These are phyloP conservation scores for Anhinga rufa DNA, from an alignment of 2,113 vertebrate genomes.

Conservation along the genomic window DNA sequence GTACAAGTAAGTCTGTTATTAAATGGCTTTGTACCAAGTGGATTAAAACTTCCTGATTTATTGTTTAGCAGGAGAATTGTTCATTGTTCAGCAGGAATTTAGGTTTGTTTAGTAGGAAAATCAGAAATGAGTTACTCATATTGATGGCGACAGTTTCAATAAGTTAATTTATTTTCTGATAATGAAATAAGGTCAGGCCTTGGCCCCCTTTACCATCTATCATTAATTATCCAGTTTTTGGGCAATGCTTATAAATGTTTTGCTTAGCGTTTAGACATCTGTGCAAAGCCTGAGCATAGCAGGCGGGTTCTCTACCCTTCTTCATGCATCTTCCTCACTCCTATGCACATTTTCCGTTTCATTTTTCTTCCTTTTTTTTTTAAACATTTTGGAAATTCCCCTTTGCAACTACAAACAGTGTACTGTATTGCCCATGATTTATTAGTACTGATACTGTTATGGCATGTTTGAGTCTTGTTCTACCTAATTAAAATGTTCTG, in stretches of 20 bases:
- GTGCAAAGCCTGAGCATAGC: background rate
- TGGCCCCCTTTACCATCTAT: background rate
- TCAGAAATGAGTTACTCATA: conserved; percentile 18
- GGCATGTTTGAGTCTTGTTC: background rate
- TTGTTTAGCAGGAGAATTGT: conserved; percentile 37
- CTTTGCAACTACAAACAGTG: background rate
- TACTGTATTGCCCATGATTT: background rate
- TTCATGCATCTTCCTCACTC: background rate
- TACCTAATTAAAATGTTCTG: background rate
- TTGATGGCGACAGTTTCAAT: conserved; percentile 15
- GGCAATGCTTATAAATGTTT: background rate
- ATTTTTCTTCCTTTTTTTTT: background rate
- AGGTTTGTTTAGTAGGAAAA: conserved; percentile 28
- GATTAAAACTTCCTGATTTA: conserved; percentile 49
- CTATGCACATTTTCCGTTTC: accelerated
- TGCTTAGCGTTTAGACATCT: background rate
- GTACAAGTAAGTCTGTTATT: conserved; percentile 13
- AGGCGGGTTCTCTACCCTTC: background rate
- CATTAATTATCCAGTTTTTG: background rate
- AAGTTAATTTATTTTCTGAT: conserved; percentile 13
- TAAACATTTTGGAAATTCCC: background rate
- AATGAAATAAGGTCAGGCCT: conserved; percentile 5
- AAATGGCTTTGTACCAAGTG: conserved; percentile 29
- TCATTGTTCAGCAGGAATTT: conserved; percentile 36
- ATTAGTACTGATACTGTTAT: background rate